A percentile compares a stretch with the other conserved stretches of the same genome.
Evolutionary conservation across 2,888 invertebrate species (phyloP).

Genomic region (Mallateleia sp.): DNA sequence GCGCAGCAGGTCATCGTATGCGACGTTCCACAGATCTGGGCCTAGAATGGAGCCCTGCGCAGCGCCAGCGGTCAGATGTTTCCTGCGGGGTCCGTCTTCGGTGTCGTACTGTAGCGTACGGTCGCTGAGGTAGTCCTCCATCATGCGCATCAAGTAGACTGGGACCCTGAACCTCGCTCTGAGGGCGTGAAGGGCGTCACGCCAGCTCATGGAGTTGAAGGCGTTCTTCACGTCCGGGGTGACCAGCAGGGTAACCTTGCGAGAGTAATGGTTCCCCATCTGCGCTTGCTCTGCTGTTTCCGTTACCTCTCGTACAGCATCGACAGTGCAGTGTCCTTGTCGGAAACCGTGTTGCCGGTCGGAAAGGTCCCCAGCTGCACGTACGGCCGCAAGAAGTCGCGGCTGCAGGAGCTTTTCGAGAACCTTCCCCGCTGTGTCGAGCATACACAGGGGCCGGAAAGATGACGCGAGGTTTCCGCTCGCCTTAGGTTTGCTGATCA

Average conservation of each 20-base stretch:
- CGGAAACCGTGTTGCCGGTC: conserved; percentile 77
- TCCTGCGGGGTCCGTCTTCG: conserved; percentile 44
- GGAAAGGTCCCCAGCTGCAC: no score
- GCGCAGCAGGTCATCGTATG: neutral
- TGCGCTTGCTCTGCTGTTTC: conserved; percentile 48
- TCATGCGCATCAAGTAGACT: neutral
- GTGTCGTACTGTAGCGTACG: conserved; percentile 58
- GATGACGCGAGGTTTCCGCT: conserved; percentile 70
- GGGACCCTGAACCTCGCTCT: neutral
- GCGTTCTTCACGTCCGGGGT: conserved; percentile 70
- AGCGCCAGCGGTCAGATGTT: conserved; percentile 55
- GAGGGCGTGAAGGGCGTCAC: conserved; percentile 47
- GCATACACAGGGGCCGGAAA: conserved; percentile 82
- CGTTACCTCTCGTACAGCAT: conserved; percentile 62
- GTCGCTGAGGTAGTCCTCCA: conserved; percentile 62
- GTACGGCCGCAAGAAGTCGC: no score
- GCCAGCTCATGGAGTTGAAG: conserved; percentile 73
- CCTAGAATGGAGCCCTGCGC: conserved; percentile 74
- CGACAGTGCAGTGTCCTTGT: conserved; percentile 66
- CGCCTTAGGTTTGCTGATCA: conserved; percentile 52
- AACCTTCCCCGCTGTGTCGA: conserved; percentile 65
- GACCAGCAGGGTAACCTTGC: conserved; percentile 52
- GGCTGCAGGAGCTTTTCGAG: conserved; percentile 76
- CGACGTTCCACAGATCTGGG: conserved; percentile 75
- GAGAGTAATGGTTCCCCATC: conserved; percentile 41